phyloP scores from a whole-genome alignment of 2,113 vertebrate species.

The Ramphastos sulfuratus region DNA sequence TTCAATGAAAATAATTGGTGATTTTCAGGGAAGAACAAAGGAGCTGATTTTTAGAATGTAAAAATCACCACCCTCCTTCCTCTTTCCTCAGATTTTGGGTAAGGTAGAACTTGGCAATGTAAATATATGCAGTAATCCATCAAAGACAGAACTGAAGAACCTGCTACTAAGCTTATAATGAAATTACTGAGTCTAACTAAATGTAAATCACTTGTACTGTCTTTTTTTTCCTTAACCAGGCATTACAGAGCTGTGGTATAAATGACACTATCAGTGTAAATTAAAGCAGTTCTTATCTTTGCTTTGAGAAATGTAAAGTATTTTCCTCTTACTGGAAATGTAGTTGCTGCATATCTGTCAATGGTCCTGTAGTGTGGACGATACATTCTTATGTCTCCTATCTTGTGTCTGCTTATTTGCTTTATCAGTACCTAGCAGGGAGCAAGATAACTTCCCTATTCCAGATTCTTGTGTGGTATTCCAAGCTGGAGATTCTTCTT shows the following conservation, averaged over 20 bases:
- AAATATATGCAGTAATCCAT: neutral
- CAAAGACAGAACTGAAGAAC: neutral
- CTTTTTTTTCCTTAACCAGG: neutral
- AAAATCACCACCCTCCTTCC: neutral
- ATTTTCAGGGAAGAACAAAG: neutral
- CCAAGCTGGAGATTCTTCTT: neutral
- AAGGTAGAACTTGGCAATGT: neutral
- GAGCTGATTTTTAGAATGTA: neutral
- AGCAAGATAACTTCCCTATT: accelerated
- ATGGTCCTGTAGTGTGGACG: neutral
- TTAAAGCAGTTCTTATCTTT: neutral
- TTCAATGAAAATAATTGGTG: neutral
- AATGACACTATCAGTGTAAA: neutral
- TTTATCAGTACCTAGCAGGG: neutral
- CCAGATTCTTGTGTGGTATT: neutral
- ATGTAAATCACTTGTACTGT: neutral
- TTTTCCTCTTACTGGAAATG: neutral
- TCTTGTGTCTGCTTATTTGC: neutral
- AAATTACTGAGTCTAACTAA: neutral
- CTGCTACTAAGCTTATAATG: neutral
- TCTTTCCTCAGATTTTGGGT: neutral
- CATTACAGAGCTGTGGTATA: neutral
- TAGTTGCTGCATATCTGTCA: neutral
- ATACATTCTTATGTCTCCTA: neutral
- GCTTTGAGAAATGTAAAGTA: neutral